Base-by-base conservation (phyloP, 2,888 invertebrate species). In the Acleris holmiana region DNA sequence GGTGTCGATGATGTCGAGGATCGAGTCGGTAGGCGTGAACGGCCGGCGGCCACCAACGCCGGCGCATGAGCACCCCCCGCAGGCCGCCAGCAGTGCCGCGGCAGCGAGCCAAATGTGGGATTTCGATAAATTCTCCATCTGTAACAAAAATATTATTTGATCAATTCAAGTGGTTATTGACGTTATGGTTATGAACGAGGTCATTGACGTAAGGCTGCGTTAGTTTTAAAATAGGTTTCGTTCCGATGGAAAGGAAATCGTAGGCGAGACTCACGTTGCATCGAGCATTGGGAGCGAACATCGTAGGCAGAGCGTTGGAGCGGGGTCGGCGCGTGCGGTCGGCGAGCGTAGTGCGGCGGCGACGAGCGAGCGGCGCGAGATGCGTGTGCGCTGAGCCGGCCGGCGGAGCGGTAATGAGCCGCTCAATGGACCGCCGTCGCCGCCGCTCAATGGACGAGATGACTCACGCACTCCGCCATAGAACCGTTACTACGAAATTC, bases 1-100 rank as follows among this genome's bases (percentile, higher is more conserved):
- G 53, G 93, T 94, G 73, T 94, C 93, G 71, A 94, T 94, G 68
- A 94, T 93, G 75, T 94, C 94, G 75, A 94, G 83, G 69, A 94
- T 94, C 17, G 94, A 94, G 76, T 94, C 94, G 70, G 92, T 89
- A 61, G 91, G 77, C 78, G 77, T 87, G 83, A 80, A 89, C 58
- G 79, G 86, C 72, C 89, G 84, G 70, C 91, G 82, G 67, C 78
- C 80, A 54, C 88, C 85, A 54, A 88, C 91, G 25, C 90, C 91
- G 54, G 86, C 89, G 68, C 85, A 81, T 61, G 80, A 76, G 68
- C 84, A 83, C 61, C 84, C 80, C 61, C 88, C 88, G 69, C 85
- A 85, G 62, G 88, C 82, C 66, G 89, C 82, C 69, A 91, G 72
- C 48, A 91, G 76, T 59, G 89, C 89, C 67, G 86, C 89, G 62